Evolutionary conservation across 2,888 invertebrate species (phyloP), one percentile per base, ranked within the genome.

Genomic region (Pyrrhia umbra): DNA sequence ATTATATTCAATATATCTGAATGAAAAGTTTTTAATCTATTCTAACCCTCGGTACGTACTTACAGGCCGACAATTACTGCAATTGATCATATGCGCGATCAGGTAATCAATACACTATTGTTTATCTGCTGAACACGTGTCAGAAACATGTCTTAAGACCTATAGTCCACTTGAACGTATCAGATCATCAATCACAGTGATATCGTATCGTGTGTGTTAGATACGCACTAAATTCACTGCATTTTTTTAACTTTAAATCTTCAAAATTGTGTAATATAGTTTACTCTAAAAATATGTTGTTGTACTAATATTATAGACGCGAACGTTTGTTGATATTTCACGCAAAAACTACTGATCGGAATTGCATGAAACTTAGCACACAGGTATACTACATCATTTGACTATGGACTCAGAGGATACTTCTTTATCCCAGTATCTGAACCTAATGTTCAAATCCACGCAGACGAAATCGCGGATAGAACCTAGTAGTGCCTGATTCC

Each of bases 101-200:
- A 55, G 45, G 69, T 70, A 75, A 70, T 70, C 54, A 75, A 69
- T 54, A 69, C 70, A 23, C 54, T 46, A 59, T 75, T 75, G 75
- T 75, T 75, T 70, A 70, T 75, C 70, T 18, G 8, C 3, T 1
- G 6, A 60, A 75, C 70, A 70, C 70, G 77, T 76, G 71, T 71
- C 21, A 18, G 16, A 2, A 39, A 59, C 66, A 73, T 77, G 65
- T 50, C 52, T 21, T 45, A 23, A 47, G 46, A 59, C 47, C 49
- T 39, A 49, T 8, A 62, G 43, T 23, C 56, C 57, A 55, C 51
- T 69, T 42, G 25, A 6, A 27, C 16, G 37, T 76, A 76, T 76
- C 77, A 43, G 10, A 2, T 42, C 42, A 70, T 70, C 70, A 70
- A 70, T 70, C 70, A 75, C 70, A 6, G 75, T 55, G 70, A 70